These are phyloP conservation scores for Tupaia tana DNA, from an alignment of 2,113 vertebrate species.

Conservation along the genomic window DNA sequence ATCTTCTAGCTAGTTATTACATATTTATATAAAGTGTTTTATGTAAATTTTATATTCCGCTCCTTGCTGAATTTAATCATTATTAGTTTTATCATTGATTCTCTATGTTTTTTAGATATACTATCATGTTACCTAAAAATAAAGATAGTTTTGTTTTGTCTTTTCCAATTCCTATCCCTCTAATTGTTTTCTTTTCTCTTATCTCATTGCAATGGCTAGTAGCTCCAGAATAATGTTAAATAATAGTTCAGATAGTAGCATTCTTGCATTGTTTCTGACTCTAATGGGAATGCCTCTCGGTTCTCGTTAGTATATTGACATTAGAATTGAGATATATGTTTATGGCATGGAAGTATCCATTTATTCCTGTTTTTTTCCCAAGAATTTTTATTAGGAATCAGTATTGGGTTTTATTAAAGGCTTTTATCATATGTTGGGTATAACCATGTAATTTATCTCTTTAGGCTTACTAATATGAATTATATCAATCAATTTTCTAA, in stretches of 20 bases:
- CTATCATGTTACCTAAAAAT: conserved; percentile 32
- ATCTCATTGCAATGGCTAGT: background rate
- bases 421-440: conserved; percentile 4
- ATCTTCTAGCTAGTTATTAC: background rate
- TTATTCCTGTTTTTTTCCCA: conserved; percentile 27
- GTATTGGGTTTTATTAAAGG: conserved; percentile 15
- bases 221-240: conserved; percentile 11
- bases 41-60: conserved; percentile 13
- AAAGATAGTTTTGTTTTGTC: background rate
- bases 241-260: background rate
- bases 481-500: conserved; percentile 16
- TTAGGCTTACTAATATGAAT: conserved; percentile 23
- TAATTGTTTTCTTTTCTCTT: conserved; percentile 47
- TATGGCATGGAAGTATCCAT: background rate
- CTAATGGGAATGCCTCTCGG: background rate
- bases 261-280: background rate
- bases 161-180: conserved; percentile 6
- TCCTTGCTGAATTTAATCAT: conserved; percentile 27
- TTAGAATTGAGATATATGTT: background rate
- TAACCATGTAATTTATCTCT: conserved; percentile 2
- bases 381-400: background rate
- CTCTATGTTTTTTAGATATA: background rate
- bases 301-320: background rate
- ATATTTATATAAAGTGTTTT: background rate
- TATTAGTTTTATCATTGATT: conserved; percentile 56